A percentile compares a stretch with the other conserved stretches of the same genome.
These are phyloP conservation scores for Alces alces DNA, from an alignment of 2,113 vertebrate genomes.

Conservation along the genomic window DNA sequence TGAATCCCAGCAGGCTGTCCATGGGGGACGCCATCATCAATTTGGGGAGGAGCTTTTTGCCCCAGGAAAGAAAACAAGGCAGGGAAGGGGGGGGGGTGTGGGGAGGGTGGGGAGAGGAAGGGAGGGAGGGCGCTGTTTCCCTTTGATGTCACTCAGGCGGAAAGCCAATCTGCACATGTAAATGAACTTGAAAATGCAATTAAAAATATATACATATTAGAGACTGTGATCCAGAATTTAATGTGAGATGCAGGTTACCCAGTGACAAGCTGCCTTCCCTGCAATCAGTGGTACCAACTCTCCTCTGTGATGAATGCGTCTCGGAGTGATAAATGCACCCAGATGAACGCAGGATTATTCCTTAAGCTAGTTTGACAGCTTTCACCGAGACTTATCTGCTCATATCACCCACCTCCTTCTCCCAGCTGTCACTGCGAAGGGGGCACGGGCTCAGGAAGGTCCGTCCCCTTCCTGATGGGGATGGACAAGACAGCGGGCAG, in stretches of 20 bases:
- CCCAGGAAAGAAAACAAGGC: background rate
- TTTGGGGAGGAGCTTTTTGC: background rate
- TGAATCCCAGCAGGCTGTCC: background rate
- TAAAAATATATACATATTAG: slow-evolving; percentile 71
- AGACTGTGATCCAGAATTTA: slow-evolving; percentile 40
- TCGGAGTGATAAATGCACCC: background rate
- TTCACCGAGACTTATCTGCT: background rate
- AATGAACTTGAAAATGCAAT: slow-evolving; percentile 77
- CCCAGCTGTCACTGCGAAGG: background rate
- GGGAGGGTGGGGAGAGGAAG: accelerated
- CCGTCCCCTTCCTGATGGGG: background rate
- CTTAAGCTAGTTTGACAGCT: background rate
- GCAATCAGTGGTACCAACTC: slow-evolving; percentile 41
- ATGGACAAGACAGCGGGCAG: slow-evolving; percentile 22
- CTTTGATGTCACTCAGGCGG: slow-evolving; percentile 68
- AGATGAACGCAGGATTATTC: background rate
- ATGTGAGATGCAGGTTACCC: slow-evolving; percentile 35
- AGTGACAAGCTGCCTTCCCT: slow-evolving; percentile 53
- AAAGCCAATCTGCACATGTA: slow-evolving; percentile 75
- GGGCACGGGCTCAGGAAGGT: slow-evolving; percentile 19
- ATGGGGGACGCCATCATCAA: accelerated
- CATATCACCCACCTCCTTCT: background rate
- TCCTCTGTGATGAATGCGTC: slow-evolving; percentile 36
- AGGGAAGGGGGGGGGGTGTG: too few species aligned
- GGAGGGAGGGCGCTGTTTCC: background rate